phyloP scores from a whole-genome alignment of 2,888 invertebrate species.

The Trypoxylon attenuatum region DNA sequence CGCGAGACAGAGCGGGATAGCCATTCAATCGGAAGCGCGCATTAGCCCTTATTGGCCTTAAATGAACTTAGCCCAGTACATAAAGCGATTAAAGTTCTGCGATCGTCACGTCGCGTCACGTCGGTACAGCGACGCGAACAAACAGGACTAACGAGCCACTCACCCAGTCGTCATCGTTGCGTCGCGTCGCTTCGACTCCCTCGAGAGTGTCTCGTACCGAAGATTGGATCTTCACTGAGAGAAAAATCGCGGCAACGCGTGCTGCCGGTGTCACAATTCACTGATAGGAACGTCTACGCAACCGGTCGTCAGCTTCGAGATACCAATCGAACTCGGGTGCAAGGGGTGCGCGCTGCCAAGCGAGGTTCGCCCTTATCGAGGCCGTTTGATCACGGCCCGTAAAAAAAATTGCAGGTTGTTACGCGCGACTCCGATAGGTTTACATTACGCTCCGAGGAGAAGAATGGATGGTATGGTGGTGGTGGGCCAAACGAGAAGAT shows the following conservation, averaged over 20 bases:
- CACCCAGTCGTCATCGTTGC: not conserved
- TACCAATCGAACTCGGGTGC: constrained; percentile 52
- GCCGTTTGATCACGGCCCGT: constrained; percentile 42
- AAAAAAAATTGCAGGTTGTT: constrained; percentile 61
- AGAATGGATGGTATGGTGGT: not conserved
- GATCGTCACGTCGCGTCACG: not conserved
- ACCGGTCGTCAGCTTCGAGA: constrained; percentile 37
- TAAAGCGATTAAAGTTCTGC: not conserved
- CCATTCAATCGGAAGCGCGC: too few relatives aligned
- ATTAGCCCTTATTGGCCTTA: not conserved
- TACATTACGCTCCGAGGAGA: constrained; percentile 28
- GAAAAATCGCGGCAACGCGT: too few relatives aligned
- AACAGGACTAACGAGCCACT: not conserved
- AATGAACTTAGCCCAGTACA: not conserved
- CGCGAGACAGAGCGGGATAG: too few relatives aligned
- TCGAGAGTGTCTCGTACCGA: too few relatives aligned
- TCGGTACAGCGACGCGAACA: not conserved
- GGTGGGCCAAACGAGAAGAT: constrained; percentile 10
- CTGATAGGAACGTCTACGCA: constrained; percentile 13
- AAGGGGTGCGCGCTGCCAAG: constrained; percentile 36
- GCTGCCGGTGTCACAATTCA: not conserved
- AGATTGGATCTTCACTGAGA: too few relatives aligned
- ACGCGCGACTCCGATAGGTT: constrained; percentile 56
- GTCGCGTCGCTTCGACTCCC: too few relatives aligned
- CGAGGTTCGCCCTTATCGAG: constrained; percentile 44